These are phyloP conservation scores for Chrysolina americana DNA, from an alignment of 2,888 invertebrate genomes.

Conservation along the genomic window DNA sequence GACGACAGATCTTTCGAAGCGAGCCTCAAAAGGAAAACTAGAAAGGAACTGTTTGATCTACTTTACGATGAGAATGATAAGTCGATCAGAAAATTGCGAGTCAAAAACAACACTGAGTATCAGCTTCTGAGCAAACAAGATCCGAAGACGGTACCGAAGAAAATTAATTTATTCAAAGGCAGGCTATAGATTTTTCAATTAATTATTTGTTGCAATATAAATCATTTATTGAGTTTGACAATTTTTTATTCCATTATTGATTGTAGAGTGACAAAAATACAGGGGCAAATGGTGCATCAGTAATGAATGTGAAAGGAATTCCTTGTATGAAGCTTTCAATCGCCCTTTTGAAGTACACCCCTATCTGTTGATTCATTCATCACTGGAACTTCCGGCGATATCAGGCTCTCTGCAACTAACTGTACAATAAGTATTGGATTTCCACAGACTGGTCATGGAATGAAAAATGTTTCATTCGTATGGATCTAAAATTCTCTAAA, in stretches of 20 bases:
- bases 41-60: slow-evolving; percentile 46
- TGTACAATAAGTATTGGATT: background rate
- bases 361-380: slow-evolving; percentile 23
- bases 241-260: background rate
- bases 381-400: background rate
- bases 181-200: slow-evolving; percentile 17
- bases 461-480: too few species aligned
- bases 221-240: background rate
- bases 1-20: background rate
- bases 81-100: slow-evolving; percentile 45
- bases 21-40: slow-evolving; percentile 25
- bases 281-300: slow-evolving; percentile 5
- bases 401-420: background rate
- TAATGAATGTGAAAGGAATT: slow-evolving; percentile 28
- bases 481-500: too few species aligned
- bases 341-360: background rate
- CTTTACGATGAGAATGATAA: slow-evolving; percentile 51
- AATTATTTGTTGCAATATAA: background rate
- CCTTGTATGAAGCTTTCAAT: slow-evolving; percentile 18
- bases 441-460: background rate
- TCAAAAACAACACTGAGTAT: slow-evolving; percentile 15
- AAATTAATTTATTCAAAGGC: slow-evolving; percentile 47
- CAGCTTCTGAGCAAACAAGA: slow-evolving; percentile 43
- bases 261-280: background rate
- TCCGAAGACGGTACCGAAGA: slow-evolving; percentile 39